Evolutionary conservation across 2,888 invertebrate genomes (phyloP).

Genomic region (Nomada goodeniana): DNA sequence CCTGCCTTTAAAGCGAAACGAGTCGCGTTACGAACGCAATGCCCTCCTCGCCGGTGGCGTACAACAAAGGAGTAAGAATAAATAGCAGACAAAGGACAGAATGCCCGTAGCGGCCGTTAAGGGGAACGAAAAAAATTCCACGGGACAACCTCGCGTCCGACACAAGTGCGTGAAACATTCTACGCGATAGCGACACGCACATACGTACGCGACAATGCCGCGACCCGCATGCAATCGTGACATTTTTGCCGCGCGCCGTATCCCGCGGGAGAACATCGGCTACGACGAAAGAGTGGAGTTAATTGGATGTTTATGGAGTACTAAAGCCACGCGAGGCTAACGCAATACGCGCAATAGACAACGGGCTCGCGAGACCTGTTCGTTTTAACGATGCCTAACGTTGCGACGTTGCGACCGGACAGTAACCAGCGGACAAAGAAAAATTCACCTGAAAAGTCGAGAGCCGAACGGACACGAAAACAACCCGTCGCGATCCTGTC

Average conservation of each 20-base stretch:
- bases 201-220: background rate
- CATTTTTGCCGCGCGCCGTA: constrained; percentile 4
- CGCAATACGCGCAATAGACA: background rate
- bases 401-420: too few relatives aligned
- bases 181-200: background rate
- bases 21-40: background rate
- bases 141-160: too few relatives aligned
- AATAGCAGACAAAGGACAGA: background rate
- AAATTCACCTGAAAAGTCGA: too few relatives aligned
- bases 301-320: background rate
- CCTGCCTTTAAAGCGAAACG: background rate
- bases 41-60: background rate
- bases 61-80: background rate
- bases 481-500: too few relatives aligned
- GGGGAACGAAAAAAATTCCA: too few relatives aligned
- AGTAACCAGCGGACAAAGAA: too few relatives aligned
- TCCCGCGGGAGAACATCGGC: background rate
- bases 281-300: background rate
- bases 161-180: background rate
- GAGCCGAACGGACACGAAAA: too few relatives aligned
- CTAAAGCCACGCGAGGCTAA: background rate
- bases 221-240: constrained; percentile 2
- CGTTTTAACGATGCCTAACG: too few relatives aligned
- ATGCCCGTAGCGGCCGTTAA: too few relatives aligned
- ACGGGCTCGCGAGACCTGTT: background rate